Evolutionary conservation across 2,797 vertebrate species (phyloP).

Genomic region (Prunella strophiata): DNA sequence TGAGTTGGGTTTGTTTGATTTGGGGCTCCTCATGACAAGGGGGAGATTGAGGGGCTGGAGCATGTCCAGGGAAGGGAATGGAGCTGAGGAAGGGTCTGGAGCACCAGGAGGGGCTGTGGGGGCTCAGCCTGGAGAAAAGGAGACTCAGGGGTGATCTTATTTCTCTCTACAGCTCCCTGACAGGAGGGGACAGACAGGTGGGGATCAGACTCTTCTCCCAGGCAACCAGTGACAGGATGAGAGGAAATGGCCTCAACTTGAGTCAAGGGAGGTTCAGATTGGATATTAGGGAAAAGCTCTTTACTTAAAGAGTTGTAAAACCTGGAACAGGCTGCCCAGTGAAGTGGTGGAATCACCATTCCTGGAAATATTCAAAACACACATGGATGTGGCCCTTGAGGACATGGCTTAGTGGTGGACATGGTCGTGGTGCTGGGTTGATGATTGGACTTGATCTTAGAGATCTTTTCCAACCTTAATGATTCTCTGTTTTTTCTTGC

Average conservation of each 20-base stretch:
- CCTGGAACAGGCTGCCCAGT: not conserved
- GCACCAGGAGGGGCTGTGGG: not conserved
- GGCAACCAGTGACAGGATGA: not conserved
- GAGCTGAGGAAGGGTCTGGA: not conserved
- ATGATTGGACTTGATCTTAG: not conserved
- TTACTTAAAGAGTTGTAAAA: not conserved
- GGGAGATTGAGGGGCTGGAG: not conserved
- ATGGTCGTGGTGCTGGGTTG: rapidly evolving
- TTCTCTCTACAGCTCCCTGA: not conserved
- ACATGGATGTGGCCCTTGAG: rapidly evolving
- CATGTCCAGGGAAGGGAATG: not conserved
- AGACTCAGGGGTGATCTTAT: rapidly evolving
- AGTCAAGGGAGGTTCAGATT: not conserved
- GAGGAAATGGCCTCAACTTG: not conserved
- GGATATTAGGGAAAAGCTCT: not conserved
- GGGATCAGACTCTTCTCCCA: not conserved
- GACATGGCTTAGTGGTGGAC: not conserved
- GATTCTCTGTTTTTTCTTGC: not conserved
- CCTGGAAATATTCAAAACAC: not conserved
- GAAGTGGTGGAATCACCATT: not conserved
- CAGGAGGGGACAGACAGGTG: not conserved
- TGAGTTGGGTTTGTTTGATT: too few relatives aligned
- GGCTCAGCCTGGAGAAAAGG: not conserved
- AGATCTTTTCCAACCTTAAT: not conserved
- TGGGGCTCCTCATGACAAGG: not conserved